These are phyloP conservation scores for Turritopsis rubra DNA, from an alignment of 30 jellyfish, hydroid and myxozoan genomes.

Conservation along the genomic window DNA sequence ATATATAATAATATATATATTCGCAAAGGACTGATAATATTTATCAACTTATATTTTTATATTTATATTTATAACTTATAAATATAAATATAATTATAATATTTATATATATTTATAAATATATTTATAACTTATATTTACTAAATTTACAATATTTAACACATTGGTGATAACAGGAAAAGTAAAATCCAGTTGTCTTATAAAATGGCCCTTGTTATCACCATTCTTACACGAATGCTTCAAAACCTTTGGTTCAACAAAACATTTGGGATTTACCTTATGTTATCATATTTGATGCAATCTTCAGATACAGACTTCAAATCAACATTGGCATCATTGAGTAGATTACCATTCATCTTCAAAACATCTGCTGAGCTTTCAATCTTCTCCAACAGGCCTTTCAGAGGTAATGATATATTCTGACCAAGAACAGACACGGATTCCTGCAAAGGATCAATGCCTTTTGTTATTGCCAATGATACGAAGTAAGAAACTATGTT, in stretches of 20 bases:
- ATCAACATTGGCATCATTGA: constrained; percentile 58
- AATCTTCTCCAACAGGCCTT: constrained; percentile 1
- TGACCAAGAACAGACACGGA: neutral
- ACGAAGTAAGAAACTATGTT: neutral
- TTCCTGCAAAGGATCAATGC: constrained; percentile 6
- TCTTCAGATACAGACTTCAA: constrained; percentile 45
- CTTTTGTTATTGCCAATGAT: neutral
- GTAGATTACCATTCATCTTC: constrained; percentile 25
- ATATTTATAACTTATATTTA: too few relatives aligned
- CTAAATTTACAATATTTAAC: too few relatives aligned
- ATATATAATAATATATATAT: too few relatives aligned
- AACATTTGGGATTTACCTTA: constrained; percentile 35
- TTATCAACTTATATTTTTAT: too few relatives aligned
- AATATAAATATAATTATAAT: too few relatives aligned
- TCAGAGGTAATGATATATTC: constrained; percentile 3
- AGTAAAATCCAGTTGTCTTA: too few relatives aligned
- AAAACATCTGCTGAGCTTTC: neutral
- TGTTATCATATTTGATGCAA: constrained; percentile 38
- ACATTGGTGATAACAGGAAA: too few relatives aligned
- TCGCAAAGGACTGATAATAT: too few relatives aligned
- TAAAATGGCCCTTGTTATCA: too few relatives aligned
- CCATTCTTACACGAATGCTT: neutral
- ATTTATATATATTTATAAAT: too few relatives aligned
- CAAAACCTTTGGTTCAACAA: too few relatives aligned
- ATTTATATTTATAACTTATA: too few relatives aligned